These are phyloP conservation scores for Bombus terrestris DNA, from an alignment of 1,140 invertebrate species.

Conservation along the genomic window DNA sequence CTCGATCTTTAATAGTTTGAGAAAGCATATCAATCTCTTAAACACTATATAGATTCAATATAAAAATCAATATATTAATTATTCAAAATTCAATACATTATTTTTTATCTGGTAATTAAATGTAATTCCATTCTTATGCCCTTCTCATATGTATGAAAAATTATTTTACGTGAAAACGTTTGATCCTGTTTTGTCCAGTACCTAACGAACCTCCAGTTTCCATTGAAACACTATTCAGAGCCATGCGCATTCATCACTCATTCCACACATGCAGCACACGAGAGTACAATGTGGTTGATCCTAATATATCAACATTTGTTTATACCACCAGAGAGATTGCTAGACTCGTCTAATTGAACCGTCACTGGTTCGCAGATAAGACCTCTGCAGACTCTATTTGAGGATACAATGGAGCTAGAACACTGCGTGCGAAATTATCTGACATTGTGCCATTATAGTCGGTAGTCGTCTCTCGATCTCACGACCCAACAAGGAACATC, in stretches of 20 bases:
- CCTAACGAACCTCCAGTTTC: background rate
- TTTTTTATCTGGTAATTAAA: background rate
- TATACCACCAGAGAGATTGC: constrained; percentile 3
- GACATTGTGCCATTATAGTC: constrained; percentile 51
- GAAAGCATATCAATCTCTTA: no score
- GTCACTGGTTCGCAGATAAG: constrained; percentile 45
- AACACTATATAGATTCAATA: no score
- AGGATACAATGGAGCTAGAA: constrained; percentile 37
- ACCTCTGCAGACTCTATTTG: constrained; percentile 23
- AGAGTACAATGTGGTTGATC: background rate
- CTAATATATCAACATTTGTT: constrained; percentile 42
- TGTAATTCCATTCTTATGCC: background rate
- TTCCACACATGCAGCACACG: background rate
- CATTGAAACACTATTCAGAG: background rate
- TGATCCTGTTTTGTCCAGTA: background rate
- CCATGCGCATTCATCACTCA: background rate
- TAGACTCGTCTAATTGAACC: constrained; percentile 54
- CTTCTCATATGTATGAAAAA: background rate
- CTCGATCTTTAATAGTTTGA: no score
- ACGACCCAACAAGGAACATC: constrained; percentile 27
- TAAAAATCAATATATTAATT: background rate
- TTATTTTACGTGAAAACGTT: background rate
- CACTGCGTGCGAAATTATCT: constrained; percentile 61
- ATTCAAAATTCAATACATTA: background rate
- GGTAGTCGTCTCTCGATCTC: constrained; percentile 42